Base-by-base conservation (phyloP, 2,888 invertebrate genomes). In the Heliconius erato region DNA sequence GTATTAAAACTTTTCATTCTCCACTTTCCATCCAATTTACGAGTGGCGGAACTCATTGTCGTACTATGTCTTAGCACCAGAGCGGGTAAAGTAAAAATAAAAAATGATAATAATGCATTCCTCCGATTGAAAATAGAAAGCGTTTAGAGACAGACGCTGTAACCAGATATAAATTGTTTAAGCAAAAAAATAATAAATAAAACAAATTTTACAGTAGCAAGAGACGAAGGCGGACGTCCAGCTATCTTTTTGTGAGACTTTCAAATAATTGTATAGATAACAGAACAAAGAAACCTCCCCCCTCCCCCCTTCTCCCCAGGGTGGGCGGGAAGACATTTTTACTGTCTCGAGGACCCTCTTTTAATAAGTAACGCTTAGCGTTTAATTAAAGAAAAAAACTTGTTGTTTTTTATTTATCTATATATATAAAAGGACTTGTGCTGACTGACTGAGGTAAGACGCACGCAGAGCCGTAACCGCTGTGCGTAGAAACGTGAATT, bases 251-350 rank as follows among this genome's bases (percentile, higher is more conserved):
- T 94, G 94, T 91, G 96, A 96, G 96, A 95, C 96, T 96, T 96
- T 96, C 96, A 96, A 96, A 97, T 96, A 97, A 96, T 96, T 96
- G 96, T 96, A 96, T 95, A 96, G 96, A 96, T 96, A 96, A 96
- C 95, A 92, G 96, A 96, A 96, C 96, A 96, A 96, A 97, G 96
- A 95, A 96, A 95, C 92, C 87, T 88, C 11, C 86, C 82, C 85
- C 86, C 86, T 74, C 92, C 87, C 88, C 59, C 86, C 82, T n/a
- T n/a, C n/a, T n/a, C n/a, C n/a, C n/a, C 85, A 87, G 72, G 82
- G 82, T 78, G 85, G 74, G 85, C 86, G 89, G 92, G 91, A 92
- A 90, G 91, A 90, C 91, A 95, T 95, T 95, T 95, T 95, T 95
- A 94, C 91, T 91, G 92, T 91, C 92, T 91, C 89, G 90, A 89